Evolutionary conservation across 1,140 invertebrate genomes (phyloP).

Genomic region (Potamilus streckersoni): DNA sequence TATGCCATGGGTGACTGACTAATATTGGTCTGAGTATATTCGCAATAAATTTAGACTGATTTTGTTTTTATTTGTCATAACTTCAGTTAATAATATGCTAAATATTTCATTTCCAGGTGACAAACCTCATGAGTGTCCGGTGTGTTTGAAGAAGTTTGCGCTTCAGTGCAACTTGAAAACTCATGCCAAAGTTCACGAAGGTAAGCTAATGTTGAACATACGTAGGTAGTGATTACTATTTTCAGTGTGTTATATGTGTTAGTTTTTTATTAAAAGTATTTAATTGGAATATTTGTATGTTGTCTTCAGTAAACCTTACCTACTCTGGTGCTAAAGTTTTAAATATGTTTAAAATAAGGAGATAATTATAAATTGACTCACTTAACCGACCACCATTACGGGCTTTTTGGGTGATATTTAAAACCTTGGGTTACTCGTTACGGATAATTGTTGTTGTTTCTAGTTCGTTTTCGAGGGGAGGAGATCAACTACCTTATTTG

Average conservation of each 20-base stretch:
- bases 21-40: too few species aligned
- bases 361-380: not conserved
- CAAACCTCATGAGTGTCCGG: slow-evolving; percentile 78
- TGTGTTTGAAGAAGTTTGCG: slow-evolving; percentile 82
- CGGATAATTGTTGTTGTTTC: too few species aligned
- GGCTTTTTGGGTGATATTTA: too few species aligned
- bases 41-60: not conserved
- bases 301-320: not conserved
- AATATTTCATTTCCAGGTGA: slow-evolving; percentile 73
- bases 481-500: too few species aligned
- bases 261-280: not conserved
- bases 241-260: not conserved
- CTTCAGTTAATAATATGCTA: slow-evolving; percentile 5
- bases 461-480: too few species aligned
- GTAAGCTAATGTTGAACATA: slow-evolving; percentile 38
- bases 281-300: too few species aligned
- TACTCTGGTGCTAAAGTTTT: not conserved
- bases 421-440: too few species aligned
- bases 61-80: not conserved
- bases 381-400: too few species aligned
- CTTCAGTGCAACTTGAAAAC: slow-evolving; percentile 80
- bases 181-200: slow-evolving; percentile 80
- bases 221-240: not conserved
- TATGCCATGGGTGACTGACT: not conserved
- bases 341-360: not conserved